Evolutionary conservation across 2,113 vertebrate genomes (phyloP).

Genomic region (Phalacrocorax brasilianus): DNA sequence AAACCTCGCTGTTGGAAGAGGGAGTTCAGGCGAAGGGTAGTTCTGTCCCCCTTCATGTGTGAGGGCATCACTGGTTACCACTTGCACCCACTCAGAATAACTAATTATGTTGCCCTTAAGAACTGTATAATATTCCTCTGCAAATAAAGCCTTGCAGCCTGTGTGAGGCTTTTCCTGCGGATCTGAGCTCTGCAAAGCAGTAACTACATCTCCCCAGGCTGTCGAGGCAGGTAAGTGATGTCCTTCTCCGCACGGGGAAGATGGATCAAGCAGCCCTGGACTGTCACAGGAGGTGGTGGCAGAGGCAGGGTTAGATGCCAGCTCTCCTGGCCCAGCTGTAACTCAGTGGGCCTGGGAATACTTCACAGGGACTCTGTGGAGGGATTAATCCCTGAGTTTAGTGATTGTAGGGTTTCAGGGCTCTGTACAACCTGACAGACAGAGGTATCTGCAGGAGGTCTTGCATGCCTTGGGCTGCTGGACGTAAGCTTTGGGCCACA

Average conservation of each 20-base stretch:
- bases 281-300: neutral
- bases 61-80: neutral
- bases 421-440: neutral
- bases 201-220: neutral
- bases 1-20: neutral
- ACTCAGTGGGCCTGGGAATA: neutral
- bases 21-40: neutral
- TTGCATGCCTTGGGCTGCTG: neutral
- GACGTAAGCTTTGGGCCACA: neutral
- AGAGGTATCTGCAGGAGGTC: neutral
- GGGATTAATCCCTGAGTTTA: neutral
- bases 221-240: slow-evolving; percentile 2
- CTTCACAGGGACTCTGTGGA: neutral
- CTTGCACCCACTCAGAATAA: neutral
- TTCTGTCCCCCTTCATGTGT: neutral
- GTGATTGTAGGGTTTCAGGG: neutral
- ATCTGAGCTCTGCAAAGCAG: slow-evolving; percentile 5
- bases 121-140: neutral
- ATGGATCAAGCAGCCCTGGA: neutral
- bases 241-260: neutral
- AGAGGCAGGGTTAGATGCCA: neutral
- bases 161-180: neutral
- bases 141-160: neutral
- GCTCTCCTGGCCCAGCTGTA: neutral
- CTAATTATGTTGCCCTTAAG: neutral